These are phyloP conservation scores for Chrysopa pallens DNA, from an alignment of 1,140 invertebrate species.

Conservation along the genomic window DNA sequence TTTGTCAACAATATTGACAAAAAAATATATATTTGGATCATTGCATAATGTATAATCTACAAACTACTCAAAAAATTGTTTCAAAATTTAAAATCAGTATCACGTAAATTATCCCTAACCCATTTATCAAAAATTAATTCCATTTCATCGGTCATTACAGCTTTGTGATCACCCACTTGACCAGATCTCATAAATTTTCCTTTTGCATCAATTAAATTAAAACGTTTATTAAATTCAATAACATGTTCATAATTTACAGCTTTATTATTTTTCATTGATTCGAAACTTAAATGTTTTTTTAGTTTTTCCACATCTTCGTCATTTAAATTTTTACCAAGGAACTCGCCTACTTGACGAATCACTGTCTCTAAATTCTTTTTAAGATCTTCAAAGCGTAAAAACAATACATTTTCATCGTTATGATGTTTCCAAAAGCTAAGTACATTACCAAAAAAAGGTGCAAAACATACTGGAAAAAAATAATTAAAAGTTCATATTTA, in stretches of 20 bases:
- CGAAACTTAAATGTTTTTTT: constrained; percentile 9
- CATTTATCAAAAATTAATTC: constrained; percentile 30
- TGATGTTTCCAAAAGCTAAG: constrained; percentile 22
- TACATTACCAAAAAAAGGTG: constrained; percentile 19
- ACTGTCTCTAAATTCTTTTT: constrained; percentile 13
- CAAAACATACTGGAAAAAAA: constrained; percentile 8
- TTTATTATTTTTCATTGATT: constrained; percentile 25
- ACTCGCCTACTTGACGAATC: constrained; percentile 5
- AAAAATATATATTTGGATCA: no score
- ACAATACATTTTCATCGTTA: constrained; percentile 25
- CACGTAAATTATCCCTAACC: constrained; percentile 24
- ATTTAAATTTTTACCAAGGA: constrained; percentile 8
- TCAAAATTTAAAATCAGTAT: neutral
- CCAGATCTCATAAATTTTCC: constrained; percentile 37
- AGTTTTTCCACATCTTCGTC: constrained; percentile 3
- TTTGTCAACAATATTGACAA: no score
- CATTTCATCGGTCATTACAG: constrained; percentile 28
- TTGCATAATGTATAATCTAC: no score
- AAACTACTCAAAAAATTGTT: no score
- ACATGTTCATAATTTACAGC: constrained; percentile 12
- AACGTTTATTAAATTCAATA: constrained; percentile 18
- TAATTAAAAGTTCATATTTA: no score
- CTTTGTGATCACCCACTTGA: constrained; percentile 39
- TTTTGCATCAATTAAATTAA: constrained; percentile 17
- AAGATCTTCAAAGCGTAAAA: constrained; percentile 31